Evolutionary conservation across 2,888 invertebrate genomes (phyloP).

Genomic region (Aproaerema taeniolella): DNA sequence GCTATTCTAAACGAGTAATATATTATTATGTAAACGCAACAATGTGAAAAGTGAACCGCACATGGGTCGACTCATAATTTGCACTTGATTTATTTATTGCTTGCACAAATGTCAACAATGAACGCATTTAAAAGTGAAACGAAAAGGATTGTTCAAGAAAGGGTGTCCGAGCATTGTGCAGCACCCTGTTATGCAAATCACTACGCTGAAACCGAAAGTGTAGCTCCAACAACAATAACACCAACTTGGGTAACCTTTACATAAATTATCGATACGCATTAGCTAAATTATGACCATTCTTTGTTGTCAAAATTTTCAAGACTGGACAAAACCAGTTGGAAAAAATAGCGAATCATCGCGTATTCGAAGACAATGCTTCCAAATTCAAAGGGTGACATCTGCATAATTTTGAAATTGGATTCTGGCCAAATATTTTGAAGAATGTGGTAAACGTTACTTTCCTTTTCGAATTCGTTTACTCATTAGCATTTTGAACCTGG

Average conservation of each 20-base stretch:
- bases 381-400: constrained; percentile 50
- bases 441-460: constrained; percentile 66
- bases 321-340: constrained; percentile 43
- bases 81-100: constrained; percentile 73
- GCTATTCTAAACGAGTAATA: too few species aligned
- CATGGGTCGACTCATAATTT: constrained; percentile 57
- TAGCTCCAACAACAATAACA: constrained; percentile 43
- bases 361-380: constrained; percentile 12
- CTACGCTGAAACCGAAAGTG: constrained; percentile 74
- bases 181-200: constrained; percentile 70
- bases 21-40: too few species aligned
- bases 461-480: constrained; percentile 34
- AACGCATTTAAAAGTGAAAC: constrained; percentile 68
- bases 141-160: constrained; percentile 60
- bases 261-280: constrained; percentile 72
- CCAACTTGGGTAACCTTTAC: constrained; percentile 56
- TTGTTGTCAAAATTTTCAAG: constrained; percentile 39
- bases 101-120: constrained; percentile 67
- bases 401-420: constrained; percentile 51
- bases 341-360: constrained; percentile 32
- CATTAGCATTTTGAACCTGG: constrained; percentile 28
- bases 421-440: constrained; percentile 61
- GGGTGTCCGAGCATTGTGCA: constrained; percentile 59
- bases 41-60: constrained; percentile 57
- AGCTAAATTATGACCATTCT: constrained; percentile 55